Conservation (phyloP, 2,113 vertebrate species). For the Phalacrocorax brasilianus region DNA sequence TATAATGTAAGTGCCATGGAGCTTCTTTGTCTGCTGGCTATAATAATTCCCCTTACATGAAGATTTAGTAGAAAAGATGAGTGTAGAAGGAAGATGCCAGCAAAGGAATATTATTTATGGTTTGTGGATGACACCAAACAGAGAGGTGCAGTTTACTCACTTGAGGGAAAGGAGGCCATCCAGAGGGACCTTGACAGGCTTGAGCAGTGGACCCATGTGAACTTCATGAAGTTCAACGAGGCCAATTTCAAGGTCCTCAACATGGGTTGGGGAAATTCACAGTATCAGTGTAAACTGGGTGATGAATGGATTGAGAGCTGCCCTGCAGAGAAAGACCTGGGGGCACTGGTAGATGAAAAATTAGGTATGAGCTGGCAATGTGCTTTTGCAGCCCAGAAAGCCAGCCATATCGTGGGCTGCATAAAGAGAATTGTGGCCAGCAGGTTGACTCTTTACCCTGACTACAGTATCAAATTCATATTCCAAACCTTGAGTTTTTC, state of each 20-base stretch:
- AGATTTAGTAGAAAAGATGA: not conserved
- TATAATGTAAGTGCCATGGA: not conserved
- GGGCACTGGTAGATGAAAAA: not conserved
- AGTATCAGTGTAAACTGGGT: not conserved
- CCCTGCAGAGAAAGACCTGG: not conserved
- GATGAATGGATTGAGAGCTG: not conserved
- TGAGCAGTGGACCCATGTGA: not conserved
- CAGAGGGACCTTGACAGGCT: too few species aligned
- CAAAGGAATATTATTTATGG: not conserved
- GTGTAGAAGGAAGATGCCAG: not conserved
- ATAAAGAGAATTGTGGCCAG: not conserved
- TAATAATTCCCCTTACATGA: not conserved
- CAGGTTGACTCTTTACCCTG: not conserved
- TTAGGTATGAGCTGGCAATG: not conserved
- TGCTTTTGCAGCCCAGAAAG: not conserved
- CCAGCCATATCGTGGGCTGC: not conserved
- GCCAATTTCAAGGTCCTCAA: not conserved
- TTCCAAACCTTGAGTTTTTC: not conserved
- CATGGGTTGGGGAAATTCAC: not conserved
- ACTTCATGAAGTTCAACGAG: not conserved
- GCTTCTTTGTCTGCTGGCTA: not conserved
- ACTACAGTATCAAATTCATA: not conserved
- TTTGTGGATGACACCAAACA: not conserved
- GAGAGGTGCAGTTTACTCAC: not conserved
- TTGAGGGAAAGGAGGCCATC: not conserved